Percentiles rank a stretch among this genome's conserved stretches.
Conservation (phyloP, 2,888 invertebrate species). For the Troglohyphantes excavatus region DNA sequence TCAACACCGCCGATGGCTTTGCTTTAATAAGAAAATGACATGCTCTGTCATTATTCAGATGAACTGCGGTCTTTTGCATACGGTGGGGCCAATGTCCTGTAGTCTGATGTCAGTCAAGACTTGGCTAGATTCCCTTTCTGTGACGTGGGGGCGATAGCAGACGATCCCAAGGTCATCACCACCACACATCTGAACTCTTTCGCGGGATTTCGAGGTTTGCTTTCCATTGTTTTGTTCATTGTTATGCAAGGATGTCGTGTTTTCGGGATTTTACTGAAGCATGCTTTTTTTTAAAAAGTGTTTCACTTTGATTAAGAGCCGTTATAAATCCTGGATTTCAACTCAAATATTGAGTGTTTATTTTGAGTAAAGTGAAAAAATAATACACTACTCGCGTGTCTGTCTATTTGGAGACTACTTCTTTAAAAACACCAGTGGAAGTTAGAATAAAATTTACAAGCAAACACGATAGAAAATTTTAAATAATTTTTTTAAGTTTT, state of each 20-base stretch:
- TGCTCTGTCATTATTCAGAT: conserved; percentile 34
- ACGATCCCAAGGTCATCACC: conserved; percentile 68
- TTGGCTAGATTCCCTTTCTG: conserved; percentile 55
- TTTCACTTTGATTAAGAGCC: too few species aligned
- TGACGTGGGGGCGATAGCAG: conserved; percentile 70
- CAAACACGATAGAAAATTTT: too few species aligned
- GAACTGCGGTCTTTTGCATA: conserved; percentile 37
- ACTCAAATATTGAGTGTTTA: too few species aligned
- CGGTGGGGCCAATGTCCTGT: conserved; percentile 64
- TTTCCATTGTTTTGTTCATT: conserved; percentile 7
- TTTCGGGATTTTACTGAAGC: too few species aligned
- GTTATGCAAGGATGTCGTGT: background rate
- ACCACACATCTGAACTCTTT: conserved; percentile 56
- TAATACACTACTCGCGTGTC: too few species aligned
- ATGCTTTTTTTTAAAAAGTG: too few species aligned
- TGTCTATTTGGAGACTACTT: too few species aligned
- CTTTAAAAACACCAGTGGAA: too few species aligned
- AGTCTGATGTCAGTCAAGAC: conserved; percentile 65
- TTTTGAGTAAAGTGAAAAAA: too few species aligned
- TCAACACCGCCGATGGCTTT: background rate
- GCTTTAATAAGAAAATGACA: conserved; percentile 30
- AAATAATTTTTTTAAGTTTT: too few species aligned
- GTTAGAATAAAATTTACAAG: too few species aligned
- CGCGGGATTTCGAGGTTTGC: conserved; percentile 37
- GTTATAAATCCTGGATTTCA: too few species aligned